A percentile compares a stretch with the other conserved stretches of the same genome.
Evolutionary conservation across 2,888 invertebrate species (phyloP).

Genomic region (Cephus sareptanus): DNA sequence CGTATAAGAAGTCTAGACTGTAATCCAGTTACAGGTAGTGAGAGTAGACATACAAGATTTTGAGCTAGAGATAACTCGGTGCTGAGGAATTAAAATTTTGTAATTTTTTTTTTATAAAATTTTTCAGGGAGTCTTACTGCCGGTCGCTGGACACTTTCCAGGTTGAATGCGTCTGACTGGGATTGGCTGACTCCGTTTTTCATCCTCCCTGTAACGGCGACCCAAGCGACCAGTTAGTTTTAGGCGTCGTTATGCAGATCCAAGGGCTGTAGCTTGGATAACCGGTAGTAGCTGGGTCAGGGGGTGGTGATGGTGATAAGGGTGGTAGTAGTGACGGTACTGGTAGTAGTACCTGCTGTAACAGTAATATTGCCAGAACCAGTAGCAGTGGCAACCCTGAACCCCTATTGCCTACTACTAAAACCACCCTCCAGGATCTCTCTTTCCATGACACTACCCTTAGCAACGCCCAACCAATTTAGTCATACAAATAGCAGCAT

Average conservation of each 20-base stretch:
- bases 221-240: background rate
- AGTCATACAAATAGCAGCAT: conserved; percentile 49
- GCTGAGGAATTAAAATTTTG: background rate
- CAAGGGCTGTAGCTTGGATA: background rate
- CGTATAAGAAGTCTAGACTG: background rate
- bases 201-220: background rate
- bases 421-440: background rate
- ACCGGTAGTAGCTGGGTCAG: background rate
- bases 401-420: background rate
- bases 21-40: background rate
- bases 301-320: background rate
- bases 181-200: background rate
- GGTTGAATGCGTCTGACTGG: background rate
- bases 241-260: conserved; percentile 5
- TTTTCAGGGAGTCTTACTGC: no score
- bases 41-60: background rate
- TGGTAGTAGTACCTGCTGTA: background rate
- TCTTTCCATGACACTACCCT: conserved; percentile 8
- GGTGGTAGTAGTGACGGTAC: background rate
- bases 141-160: conserved; percentile 3
- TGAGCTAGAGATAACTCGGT: background rate
- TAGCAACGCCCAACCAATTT: conserved; percentile 49
- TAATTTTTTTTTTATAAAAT: no score
- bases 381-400: background rate
- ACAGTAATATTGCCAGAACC: background rate